These are phyloP conservation scores for Hippopotamus amphibius DNA, from an alignment of 2,113 vertebrate genomes.

Conservation along the genomic window DNA sequence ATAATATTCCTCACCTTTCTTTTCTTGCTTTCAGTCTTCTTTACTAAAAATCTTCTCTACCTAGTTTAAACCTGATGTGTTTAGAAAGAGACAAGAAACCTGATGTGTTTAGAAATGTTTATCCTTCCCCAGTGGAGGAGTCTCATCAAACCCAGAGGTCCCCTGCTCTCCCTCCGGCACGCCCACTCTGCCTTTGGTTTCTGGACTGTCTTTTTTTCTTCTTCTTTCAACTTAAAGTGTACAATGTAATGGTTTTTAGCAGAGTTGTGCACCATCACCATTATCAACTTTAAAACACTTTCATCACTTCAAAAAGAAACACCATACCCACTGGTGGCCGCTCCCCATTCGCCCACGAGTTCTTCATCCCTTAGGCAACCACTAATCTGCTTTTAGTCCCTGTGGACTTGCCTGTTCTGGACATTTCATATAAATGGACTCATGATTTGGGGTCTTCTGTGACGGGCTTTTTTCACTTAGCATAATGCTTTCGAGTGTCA, in stretches of 20 bases:
- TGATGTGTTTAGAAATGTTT: background rate
- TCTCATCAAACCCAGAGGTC: background rate
- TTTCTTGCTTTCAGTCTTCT: background rate
- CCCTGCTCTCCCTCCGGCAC: no score
- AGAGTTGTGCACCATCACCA: background rate
- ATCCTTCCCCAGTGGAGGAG: fast-evolving
- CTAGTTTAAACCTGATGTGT: background rate
- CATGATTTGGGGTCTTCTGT: background rate
- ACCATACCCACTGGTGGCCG: background rate
- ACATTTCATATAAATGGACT: background rate
- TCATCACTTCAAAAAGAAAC: background rate
- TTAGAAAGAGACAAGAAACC: background rate
- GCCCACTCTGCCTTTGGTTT: background rate
- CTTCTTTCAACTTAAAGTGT: background rate
- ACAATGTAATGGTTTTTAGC: background rate
- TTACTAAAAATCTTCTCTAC: background rate
- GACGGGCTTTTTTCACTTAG: background rate
- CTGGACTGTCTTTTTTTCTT: background rate
- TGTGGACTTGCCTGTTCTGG: background rate
- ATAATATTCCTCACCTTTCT: background rate
- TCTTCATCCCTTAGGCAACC: background rate
- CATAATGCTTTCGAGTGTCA: background rate
- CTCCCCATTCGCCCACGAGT: background rate
- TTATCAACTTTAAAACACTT: background rate
- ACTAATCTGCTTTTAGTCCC: background rate